A percentile compares a stretch with the other conserved stretches of the same genome.
phyloP scores from a whole-genome alignment of 2,113 vertebrate genomes.

The Pomatostomus ruficeps region DNA sequence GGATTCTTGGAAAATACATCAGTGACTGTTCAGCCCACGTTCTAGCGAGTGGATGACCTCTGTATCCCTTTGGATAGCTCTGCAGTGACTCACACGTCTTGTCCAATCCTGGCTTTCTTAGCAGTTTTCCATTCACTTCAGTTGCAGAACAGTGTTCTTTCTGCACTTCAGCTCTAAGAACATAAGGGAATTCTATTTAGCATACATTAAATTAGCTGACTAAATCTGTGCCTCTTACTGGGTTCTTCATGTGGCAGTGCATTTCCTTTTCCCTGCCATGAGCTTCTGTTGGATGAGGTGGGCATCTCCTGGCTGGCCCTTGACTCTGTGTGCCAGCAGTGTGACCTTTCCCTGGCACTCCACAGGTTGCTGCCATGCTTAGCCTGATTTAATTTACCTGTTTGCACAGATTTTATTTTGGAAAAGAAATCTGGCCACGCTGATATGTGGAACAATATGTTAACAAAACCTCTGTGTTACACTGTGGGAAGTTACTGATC shows the following conservation, averaged over 20 bases:
- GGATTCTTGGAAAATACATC: slow-evolving; percentile 73
- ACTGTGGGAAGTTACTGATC: neutral
- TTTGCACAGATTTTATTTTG: neutral
- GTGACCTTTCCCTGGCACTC: neutral
- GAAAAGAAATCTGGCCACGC: neutral
- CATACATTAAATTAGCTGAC: neutral
- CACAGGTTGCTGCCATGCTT: neutral
- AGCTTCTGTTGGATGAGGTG: neutral
- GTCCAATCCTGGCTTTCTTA: slow-evolving; percentile 59
- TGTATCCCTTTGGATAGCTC: slow-evolving; percentile 66
- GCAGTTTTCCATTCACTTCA: slow-evolving; percentile 61
- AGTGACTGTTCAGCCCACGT: slow-evolving; percentile 62
- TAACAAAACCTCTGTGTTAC: neutral
- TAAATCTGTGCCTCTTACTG: neutral
- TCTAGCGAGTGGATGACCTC: slow-evolving; percentile 61
- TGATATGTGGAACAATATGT: neutral
- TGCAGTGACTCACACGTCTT: slow-evolving; percentile 68
- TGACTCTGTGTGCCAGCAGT: neutral
- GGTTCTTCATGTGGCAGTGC: neutral
- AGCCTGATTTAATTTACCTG: neutral
- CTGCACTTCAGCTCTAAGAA: neutral
- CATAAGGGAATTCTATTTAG: neutral
- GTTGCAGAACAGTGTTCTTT: slow-evolving; percentile 20
- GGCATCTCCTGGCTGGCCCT: neutral
- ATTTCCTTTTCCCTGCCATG: neutral